Evolutionary conservation across 2,113 vertebrate species (phyloP).

Genomic region (Nothoprocta pentlandii): DNA sequence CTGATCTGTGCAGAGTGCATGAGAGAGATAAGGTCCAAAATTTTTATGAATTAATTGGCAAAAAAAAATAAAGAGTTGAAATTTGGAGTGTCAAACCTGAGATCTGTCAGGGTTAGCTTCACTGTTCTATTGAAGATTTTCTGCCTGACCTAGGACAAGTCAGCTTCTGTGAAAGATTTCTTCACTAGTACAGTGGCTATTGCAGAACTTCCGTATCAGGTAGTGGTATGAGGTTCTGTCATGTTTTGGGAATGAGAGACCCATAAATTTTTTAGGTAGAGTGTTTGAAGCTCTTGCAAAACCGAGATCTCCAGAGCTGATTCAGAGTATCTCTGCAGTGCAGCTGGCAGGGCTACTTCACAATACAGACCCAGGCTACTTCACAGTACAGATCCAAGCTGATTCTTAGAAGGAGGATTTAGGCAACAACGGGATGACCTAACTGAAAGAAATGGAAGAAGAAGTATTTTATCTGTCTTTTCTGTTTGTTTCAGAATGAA

Average conservation of each 20-base stretch:
- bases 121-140: background rate
- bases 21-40: background rate
- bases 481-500: conserved; percentile 13
- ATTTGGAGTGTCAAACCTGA: fast-evolving
- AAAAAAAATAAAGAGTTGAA: background rate
- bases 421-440: background rate
- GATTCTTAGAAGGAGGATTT: background rate
- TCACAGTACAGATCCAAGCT: background rate
- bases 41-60: background rate
- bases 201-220: background rate
- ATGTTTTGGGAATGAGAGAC: background rate
- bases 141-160: background rate
- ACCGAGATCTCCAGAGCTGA: background rate
- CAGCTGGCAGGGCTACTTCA: background rate
- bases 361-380: background rate
- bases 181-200: background rate
- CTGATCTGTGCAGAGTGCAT: background rate
- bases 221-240: background rate
- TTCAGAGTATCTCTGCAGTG: background rate
- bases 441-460: background rate
- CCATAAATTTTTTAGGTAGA: background rate
- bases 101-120: background rate
- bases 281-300: background rate
- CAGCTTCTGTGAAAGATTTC: background rate
- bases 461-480: background rate